Base-by-base conservation (phyloP, 2,797 vertebrate genomes). In the Chelon labrosus region DNA sequence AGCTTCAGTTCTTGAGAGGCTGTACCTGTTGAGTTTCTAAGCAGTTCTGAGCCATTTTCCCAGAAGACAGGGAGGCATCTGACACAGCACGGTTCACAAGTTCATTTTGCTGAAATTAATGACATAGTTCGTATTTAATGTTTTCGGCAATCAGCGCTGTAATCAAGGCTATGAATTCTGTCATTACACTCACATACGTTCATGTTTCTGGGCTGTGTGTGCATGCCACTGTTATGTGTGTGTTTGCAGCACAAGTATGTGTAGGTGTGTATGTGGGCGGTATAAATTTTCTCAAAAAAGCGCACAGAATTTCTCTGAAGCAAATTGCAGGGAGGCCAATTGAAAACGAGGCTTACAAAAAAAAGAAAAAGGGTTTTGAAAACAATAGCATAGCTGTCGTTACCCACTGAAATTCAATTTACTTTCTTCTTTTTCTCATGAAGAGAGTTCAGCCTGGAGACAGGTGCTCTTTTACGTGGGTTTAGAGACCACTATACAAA, bases 51-150 rank as follows among this genome's bases (percentile, higher is more conserved):
- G 81, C 72, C 71, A 81, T 87, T 85, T 70, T 62, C 81, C 84
- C 76, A 20, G 61, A 72, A 79, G 82, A 72, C 72, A 73, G 10
- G 52, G 76, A 87, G 68, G 59, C 55, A 67, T 79, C 60, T 70
- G 70, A 79, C 66, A 70, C 49, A 62, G 70, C 59, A 59, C 73
- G 70, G 62, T 27, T 27, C 59, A 85, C 22, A 87, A 65, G 70
- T 89, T 90, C 63, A 84, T 77, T 84, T 87, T 73, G 54, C 70
- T 70, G 41, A 85, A 89, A 90, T 88, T 79, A 91, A 90, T 90
- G 72, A 73, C 70, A 73, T 83, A 27, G 25, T 77, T 83, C 66
- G 69, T 75, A 65, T 65, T 80, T 68, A 82, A 86, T 80, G 62
- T 70, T 65, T 77, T 79, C 60, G 53, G 37, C 58, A 78, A 73